Base-by-base conservation (phyloP, 2,113 vertebrate species). In the Pipra filicauda region DNA sequence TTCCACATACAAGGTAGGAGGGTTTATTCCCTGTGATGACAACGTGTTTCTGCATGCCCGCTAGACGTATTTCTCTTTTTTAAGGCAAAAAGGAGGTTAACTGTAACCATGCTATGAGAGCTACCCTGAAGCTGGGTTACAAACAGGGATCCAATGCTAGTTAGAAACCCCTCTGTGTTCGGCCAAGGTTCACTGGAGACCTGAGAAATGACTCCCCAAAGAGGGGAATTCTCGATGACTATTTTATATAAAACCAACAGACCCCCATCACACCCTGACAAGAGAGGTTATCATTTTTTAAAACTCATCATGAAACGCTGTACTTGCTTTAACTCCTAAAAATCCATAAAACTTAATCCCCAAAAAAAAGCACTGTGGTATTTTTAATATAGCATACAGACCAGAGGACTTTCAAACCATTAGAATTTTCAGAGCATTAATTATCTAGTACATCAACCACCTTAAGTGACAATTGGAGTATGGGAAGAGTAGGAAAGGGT, bases 401-500 rank as follows among this genome's bases (percentile, higher is more conserved):
- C 11, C 28, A 61, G 28, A 0, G 0, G 8, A n/a, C 41, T 75
- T 82, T 4, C 24, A 72, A 85, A 33, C 35, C 1, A n/a, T 39
- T 59, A 17, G 5, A 54, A 19, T 58, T 66, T 57, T 27, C 2
- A 0, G 18, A 73, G 23, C 51, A 35, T 66, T 76, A 41, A 54
- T 77, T 43, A 49, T 33, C 28, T 8, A 48, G 24, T 15, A 30
- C 8, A 33, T 62, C 52, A 78, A 28, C 52, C 20, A 64, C 28
- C 9, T 18, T n/a, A 48, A 77, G 46, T 51, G 44, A 80, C 37
- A 72, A 55, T 2, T 4, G 3, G 26, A 19, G 24, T 41, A 24
- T 16, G 58, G 35, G 69, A 91, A 58, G 65, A 74, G 23, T 16
- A 27, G 55, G 35, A 94, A 97, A 97, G 71, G 97, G 95, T 94